Evolutionary conservation across 2,113 vertebrate genomes (phyloP), one percentile per base, ranked within the genome.

Genomic region (Pyrgilauda ruficollis): DNA sequence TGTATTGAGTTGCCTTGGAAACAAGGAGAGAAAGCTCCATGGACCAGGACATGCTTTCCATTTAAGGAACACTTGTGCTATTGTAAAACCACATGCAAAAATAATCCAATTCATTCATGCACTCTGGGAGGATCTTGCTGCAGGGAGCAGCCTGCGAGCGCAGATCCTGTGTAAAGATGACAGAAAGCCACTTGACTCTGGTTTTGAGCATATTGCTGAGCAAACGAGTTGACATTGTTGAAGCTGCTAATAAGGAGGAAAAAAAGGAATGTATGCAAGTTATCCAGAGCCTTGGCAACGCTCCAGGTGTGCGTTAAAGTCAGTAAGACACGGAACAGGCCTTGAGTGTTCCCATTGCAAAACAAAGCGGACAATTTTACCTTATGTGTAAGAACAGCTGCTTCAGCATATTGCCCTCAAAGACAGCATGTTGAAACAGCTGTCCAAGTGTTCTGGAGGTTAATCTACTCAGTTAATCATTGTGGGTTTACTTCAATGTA

Each of bases 391-490:
- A 59, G 85, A 89, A 61, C 97, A 97, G 96, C 94, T 97, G 95
- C 31, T 95, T 84, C 67, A 91, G 95, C 97, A 96, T 93, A 95
- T 91, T 97, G 93, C 91, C 59, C 66, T 58, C 58, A 86, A 91
- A 93, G 80, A 82, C 55, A 84, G 73, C 9, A 41, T 94, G 96
- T 81, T 74, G 81, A 52, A 96, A 92, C 95, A 97, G 96, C 96
- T 97, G 97, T 68, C 73, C 68, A 52, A 62, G 62, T 92, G 76
- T 58, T 79, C 14, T 49, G 24, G 64, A 95, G 94, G 93, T 93
- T 95, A 92, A 90, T 94, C 75, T 91, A 76, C 46, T 81, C 75
- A 52, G 62, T 91, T 88, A 72, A 90, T 95, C 85, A 86, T 14
- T 50, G 43, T n/a, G 46, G 46, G 59, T 78, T 78, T 74, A 39